Percentiles rank a stretch among this genome's conserved stretches.
Conservation (phyloP, 1,140 invertebrate genomes). For the Wiebesia pumilae region DNA sequence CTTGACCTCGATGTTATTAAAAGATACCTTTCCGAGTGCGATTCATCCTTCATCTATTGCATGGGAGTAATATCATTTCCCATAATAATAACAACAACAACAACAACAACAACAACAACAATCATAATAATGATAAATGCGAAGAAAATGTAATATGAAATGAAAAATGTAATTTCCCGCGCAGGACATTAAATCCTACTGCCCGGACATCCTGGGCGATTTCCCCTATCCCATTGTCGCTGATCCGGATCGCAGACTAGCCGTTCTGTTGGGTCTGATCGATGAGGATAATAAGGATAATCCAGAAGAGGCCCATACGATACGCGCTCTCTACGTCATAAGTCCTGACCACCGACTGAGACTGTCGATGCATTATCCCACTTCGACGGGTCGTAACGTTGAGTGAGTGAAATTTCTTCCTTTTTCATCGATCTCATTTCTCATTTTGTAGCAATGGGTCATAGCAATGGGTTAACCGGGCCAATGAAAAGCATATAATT, state of each 20-base stretch:
- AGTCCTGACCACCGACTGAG: slow-evolving; percentile 90
- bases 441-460: no score
- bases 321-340: slow-evolving; percentile 90
- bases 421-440: neutral
- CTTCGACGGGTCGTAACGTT: slow-evolving; percentile 93
- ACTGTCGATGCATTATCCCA: slow-evolving; percentile 91
- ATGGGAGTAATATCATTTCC: no score
- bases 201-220: slow-evolving; percentile 79
- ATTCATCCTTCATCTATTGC: no score
- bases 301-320: slow-evolving; percentile 83
- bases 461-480: no score
- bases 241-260: slow-evolving; percentile 85
- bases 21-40: no score
- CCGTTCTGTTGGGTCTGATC: slow-evolving; percentile 89
- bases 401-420: slow-evolving; percentile 80
- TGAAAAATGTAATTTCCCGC: neutral
- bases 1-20: no score
- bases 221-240: slow-evolving; percentile 93
- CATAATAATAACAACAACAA: no score
- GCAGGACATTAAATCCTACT: slow-evolving; percentile 86
- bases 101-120: no score
- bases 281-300: slow-evolving; percentile 80
- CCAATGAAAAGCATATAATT: no score
- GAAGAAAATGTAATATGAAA: no score
- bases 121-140: no score